Evolutionary conservation across 2,113 vertebrate genomes (phyloP).

Genomic region (Nematolebias whitei): DNA sequence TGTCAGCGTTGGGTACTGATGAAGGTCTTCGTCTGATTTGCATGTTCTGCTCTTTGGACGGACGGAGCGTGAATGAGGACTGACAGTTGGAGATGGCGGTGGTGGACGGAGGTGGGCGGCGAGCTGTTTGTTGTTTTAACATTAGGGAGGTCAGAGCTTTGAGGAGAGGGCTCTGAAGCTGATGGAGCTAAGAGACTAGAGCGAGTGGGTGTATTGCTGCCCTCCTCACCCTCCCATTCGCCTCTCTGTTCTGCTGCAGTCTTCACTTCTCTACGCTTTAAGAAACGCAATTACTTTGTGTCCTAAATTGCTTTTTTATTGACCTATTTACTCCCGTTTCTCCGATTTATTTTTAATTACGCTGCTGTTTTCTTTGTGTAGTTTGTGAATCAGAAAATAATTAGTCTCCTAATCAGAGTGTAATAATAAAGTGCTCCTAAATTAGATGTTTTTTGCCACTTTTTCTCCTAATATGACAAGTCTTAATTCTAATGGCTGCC

Average conservation of each 20-base stretch:
- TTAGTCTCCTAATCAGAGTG: not conserved
- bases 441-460: no score
- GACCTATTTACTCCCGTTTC: not conserved
- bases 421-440: not conserved
- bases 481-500: no score
- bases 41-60: not conserved
- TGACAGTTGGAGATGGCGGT: slow-evolving; percentile 19
- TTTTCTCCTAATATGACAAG: no score
- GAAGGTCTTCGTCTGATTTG: slow-evolving; percentile 13
- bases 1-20: not conserved
- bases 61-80: slow-evolving; percentile 15
- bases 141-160: slow-evolving; percentile 67
- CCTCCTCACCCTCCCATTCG: slow-evolving; percentile 47
- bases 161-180: slow-evolving; percentile 59
- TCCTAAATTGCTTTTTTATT: slow-evolving; percentile 7
- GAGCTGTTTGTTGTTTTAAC: slow-evolving; percentile 71
- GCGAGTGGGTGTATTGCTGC: slow-evolving; percentile 62
- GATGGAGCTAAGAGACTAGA: slow-evolving; percentile 63
- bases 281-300: slow-evolving; percentile 17
- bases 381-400: slow-evolving; percentile 2
- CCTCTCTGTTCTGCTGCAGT: slow-evolving; percentile 27
- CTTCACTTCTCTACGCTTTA: slow-evolving; percentile 28
- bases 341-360: slow-evolving; percentile 1
- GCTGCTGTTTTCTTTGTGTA: not conserved
- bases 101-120: slow-evolving; percentile 54